Evolutionary conservation across 2,888 invertebrate genomes (phyloP), one percentile per base, ranked within the genome.

Genomic region (Catocala nupta): DNA sequence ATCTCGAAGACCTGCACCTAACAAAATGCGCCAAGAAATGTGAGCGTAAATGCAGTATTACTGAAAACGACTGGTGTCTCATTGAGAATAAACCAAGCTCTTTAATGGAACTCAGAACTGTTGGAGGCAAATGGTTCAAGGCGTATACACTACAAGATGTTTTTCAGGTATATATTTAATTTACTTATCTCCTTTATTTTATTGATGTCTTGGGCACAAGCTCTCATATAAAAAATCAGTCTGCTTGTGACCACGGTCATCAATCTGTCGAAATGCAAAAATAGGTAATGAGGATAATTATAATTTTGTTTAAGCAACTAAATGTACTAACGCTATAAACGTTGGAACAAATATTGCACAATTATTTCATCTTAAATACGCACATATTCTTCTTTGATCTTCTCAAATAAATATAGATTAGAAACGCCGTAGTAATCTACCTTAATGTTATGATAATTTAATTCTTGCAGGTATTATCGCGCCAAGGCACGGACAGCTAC

Each of bases 141-240:
- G 95, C 96, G 0, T 91, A 87, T 53, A 91, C 90, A 0, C 57
- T 96, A 0, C 84, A 91, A n/a, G 95, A 95, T 73, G 87, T 96
- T 11, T 95, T 96, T 74, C 86, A 91, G 76, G 90, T 96, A 55
- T 5, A 47, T 25, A 47, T 16, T 16, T 25, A 25, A 1, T 25
- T 25, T 25, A 25, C 25, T 25, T 25, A 25, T 25, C 25, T 25
- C 25, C 4, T 25, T 3, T 25, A 25, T 1, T 4, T 25, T 25
- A 25, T 16, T 16, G 16, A 16, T 16, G 16, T 16, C 16, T 16
- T 16, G 16, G 1, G 16, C 2, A 1, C 16, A 16, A 16, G 2
- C 16, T 16, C 2, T 2, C 2, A 1, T 16, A 16, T 1, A 16
- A 16, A 16, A 16, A 16, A 16, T 2, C n/a, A 16, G 16, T 16